These are phyloP conservation scores for Calvadosia cruxmelitensis DNA, from an alignment of 30 jellyfish, hydroid and myxozoan species.

Conservation along the genomic window DNA sequence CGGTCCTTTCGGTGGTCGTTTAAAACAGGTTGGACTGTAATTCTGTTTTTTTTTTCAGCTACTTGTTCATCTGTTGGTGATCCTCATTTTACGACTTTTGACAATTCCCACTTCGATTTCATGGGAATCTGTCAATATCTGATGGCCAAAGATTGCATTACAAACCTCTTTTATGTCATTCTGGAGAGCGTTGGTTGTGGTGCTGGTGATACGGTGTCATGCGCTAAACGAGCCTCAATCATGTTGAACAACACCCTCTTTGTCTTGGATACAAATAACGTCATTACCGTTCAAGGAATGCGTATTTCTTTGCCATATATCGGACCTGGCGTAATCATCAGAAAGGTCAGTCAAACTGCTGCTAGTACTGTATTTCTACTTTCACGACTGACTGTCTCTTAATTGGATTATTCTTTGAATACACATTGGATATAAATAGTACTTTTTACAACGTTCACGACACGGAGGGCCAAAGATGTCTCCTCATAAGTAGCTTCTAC, in stretches of 20 bases:
- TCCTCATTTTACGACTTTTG: slow-evolving; percentile 63
- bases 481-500: too few species aligned
- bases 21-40: too few species aligned
- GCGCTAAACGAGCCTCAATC: slow-evolving; percentile 39
- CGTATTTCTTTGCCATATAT: slow-evolving; percentile 27
- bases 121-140: slow-evolving; percentile 58
- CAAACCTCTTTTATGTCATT: slow-evolving; percentile 5
- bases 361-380: too few species aligned
- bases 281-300: slow-evolving; percentile 17
- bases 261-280: slow-evolving; percentile 3
- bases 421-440: too few species aligned
- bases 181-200: slow-evolving; percentile 35
- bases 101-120: slow-evolving; percentile 41
- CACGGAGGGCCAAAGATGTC: too few species aligned
- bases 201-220: slow-evolving; percentile 10
- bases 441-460: too few species aligned
- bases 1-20: too few species aligned
- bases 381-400: too few species aligned
- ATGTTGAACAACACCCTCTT: slow-evolving; percentile 12
- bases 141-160: slow-evolving; percentile 35
- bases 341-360: too few species aligned
- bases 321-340: slow-evolving; percentile 23
- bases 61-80: slow-evolving; percentile 58
- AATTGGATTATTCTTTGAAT: too few species aligned
- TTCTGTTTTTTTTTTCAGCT: slow-evolving; percentile 12